phyloP scores from a whole-genome alignment of 2,888 invertebrate species.

The Cheilosia pagana region DNA sequence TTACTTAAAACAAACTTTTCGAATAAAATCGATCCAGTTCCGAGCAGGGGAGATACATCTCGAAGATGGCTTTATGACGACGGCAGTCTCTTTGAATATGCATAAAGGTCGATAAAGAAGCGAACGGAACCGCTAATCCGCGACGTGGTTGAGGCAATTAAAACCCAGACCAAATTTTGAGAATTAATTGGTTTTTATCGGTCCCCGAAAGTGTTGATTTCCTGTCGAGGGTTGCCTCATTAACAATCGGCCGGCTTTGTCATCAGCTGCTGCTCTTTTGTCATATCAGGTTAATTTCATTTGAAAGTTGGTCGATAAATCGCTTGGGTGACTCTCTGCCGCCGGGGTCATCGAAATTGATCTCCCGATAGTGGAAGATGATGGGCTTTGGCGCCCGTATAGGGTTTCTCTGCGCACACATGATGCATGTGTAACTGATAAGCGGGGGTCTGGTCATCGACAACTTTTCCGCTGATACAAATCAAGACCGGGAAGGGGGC shows the following conservation, averaged over 20 bases:
- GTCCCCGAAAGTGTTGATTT: slow-evolving; percentile 66
- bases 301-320: slow-evolving; percentile 67
- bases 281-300: slow-evolving; percentile 70
- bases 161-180: slow-evolving; percentile 55
- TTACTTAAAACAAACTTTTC: slow-evolving; percentile 73
- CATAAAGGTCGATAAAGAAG: slow-evolving; percentile 43
- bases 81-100: slow-evolving; percentile 54
- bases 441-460: slow-evolving; percentile 31
- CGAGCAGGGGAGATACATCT: slow-evolving; percentile 1
- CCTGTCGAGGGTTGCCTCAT: slow-evolving; percentile 56
- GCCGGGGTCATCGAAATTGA: slow-evolving; percentile 62
- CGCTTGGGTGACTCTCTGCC: slow-evolving; percentile 20
- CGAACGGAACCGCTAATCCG: slow-evolving; percentile 33
- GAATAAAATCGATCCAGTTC: slow-evolving; percentile 71
- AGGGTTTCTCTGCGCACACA: slow-evolving; percentile 21
- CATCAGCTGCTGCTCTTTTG: slow-evolving; percentile 62
- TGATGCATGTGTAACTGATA: slow-evolving; percentile 5
- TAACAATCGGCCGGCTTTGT: slow-evolving; percentile 26
- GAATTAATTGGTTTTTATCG: slow-evolving; percentile 68
- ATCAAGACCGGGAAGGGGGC: slow-evolving; percentile 29
- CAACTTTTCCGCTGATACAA: slow-evolving; percentile 53
- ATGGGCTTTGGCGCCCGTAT: slow-evolving; percentile 58
- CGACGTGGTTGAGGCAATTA: slow-evolving; percentile 51
- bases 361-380: slow-evolving; percentile 61
- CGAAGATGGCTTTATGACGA: slow-evolving; percentile 47